Evolutionary conservation across 2,113 vertebrate species (phyloP).

Genomic region (Nipponia nippon): DNA sequence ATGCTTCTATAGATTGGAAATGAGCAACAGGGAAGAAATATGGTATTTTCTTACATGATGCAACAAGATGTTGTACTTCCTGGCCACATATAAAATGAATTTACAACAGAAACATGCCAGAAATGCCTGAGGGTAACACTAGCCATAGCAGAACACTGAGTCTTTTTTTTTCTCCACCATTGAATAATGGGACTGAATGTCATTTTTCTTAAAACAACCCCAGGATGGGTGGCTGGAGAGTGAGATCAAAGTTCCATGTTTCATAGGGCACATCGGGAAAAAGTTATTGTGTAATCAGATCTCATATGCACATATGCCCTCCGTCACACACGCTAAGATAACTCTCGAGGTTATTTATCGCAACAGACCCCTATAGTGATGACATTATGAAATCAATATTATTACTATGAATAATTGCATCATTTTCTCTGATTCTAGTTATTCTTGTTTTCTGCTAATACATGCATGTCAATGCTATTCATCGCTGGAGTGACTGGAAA

Average conservation of each 20-base stretch:
- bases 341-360: slow-evolving; percentile 1
- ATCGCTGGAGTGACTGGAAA: not conserved
- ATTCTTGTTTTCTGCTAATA: slow-evolving; percentile 17
- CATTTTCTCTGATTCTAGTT: not conserved
- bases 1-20: slow-evolving; percentile 65
- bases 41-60: slow-evolving; percentile 69
- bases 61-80: slow-evolving; percentile 75
- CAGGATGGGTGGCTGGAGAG: slow-evolving; percentile 21
- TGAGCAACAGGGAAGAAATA: slow-evolving; percentile 66
- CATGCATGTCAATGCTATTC: not conserved
- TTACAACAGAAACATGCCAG: slow-evolving; percentile 67
- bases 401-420: not conserved
- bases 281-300: not conserved
- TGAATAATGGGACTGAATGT: slow-evolving; percentile 43
- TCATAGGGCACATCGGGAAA: not conserved
- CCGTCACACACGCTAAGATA: not conserved
- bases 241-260: slow-evolving; percentile 17
- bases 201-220: slow-evolving; percentile 60
- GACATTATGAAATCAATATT: slow-evolving; percentile 14
- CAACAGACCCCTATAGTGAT: not conserved
- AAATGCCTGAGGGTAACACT: slow-evolving; percentile 66
- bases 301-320: not conserved
- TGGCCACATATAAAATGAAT: slow-evolving; percentile 74
- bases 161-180: not conserved
- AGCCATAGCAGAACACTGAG: slow-evolving; percentile 56